Evolutionary conservation across 2,797 vertebrate genomes (phyloP), one percentile per base, ranked within the genome.

Genomic region (Remorina albescens): DNA sequence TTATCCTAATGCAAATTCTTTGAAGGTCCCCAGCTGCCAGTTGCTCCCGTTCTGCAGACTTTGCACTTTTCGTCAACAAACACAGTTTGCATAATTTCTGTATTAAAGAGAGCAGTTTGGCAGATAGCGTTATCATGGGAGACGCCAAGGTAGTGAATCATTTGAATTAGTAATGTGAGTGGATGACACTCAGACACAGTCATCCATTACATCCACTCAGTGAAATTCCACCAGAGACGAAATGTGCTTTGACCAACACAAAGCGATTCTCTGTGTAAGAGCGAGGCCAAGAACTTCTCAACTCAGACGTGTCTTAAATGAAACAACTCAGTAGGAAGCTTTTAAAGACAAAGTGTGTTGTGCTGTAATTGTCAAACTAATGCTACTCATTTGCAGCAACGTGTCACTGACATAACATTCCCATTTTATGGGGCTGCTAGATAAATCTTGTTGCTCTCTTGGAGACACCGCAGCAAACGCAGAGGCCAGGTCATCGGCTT

Each of bases 101-200:
- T 63, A 64, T 57, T 70, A 57, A 76, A 74, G 69, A 53, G 58
- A 67, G 66, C 61, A 28, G 41, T 73, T 76, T 71, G 37, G 70
- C 71, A 73, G 69, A 75, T 58, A 71, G 56, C 46, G 67, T 68
- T 84, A 63, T 78, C 68, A 55, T 42, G 65, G 75, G 64, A 30
- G 70, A 79, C 70, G 58, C 37, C 21, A 49, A 67, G 63, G 79
- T 58, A 75, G 39, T 71, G 30, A 79, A 54, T 81, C 15, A 69
- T 78, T 53, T 57, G 51, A 74, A 73, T 83, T 59, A 56, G 49
- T 49, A 58, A 69, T 71, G 68, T 63, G 60, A 71, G 51, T 57
- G 46, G 15, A 66, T 73, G 56, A 60, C 53, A 62, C 50, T 42
- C 49, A 34, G 30, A 70, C 49, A 5, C 66, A 25, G 34, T 76